Conservation (phyloP, 53 echinoderm and acorn worm genomes). For the Mesocentrotus franciscanus region DNA sequence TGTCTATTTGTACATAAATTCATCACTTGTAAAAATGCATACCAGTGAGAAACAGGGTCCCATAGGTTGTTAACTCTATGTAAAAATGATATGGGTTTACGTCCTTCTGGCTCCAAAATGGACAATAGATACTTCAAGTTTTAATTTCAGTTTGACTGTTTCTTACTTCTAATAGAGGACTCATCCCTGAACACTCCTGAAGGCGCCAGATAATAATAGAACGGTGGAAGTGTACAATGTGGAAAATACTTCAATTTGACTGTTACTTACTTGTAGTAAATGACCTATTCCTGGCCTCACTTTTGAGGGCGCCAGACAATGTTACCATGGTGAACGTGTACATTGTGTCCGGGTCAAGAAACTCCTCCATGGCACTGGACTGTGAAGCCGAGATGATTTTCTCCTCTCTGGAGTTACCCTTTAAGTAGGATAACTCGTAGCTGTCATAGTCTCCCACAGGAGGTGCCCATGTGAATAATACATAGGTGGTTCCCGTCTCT, state of each 20-base stretch:
- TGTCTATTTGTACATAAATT: too few relatives aligned
- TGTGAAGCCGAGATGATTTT: background rate
- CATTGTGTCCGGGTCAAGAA: conserved; percentile 64
- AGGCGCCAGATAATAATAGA: conserved; percentile 10
- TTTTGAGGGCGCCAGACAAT: background rate
- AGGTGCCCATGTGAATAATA: conserved; percentile 64
- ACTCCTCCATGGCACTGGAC: background rate
- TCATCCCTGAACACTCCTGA: background rate
- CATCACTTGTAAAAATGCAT: too few relatives aligned
- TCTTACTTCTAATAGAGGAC: background rate
- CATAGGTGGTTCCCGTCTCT: conserved; percentile 2
- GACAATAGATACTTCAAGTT: too few relatives aligned
- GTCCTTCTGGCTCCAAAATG: too few relatives aligned
- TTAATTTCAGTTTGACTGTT: background rate
- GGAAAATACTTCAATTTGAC: background rate
- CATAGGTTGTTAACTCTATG: too few relatives aligned
- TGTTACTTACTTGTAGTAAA: background rate
- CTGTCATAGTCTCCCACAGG: conserved; percentile 68
- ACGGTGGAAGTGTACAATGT: conserved; percentile 55
- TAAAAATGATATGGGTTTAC: too few relatives aligned
- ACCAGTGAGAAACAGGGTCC: too few relatives aligned
- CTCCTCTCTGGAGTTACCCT: background rate
- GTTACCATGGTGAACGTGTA: conserved; percentile 67
- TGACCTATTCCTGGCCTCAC: background rate
- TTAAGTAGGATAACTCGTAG: conserved; percentile 66